phyloP scores from a whole-genome alignment of 2,113 vertebrate species.

The Triplophysa siluroides region DNA sequence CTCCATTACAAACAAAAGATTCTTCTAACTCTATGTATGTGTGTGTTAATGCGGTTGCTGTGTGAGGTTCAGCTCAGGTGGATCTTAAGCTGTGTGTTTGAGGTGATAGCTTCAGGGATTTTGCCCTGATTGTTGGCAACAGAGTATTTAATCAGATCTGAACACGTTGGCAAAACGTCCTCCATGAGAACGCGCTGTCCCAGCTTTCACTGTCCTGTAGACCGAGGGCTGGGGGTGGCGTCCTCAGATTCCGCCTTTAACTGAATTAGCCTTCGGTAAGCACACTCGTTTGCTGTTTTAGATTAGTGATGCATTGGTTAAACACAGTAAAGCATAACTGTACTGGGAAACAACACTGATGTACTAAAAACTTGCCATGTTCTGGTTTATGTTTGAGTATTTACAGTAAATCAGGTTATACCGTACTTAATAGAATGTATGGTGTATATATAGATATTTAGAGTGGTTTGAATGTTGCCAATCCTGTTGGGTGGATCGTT shows the following conservation, averaged over 20 bases:
- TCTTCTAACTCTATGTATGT: background rate
- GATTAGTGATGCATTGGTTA: constrained; percentile 7
- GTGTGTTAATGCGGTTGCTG: background rate
- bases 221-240: background rate
- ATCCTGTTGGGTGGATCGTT: background rate
- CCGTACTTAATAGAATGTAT: no score
- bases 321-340: background rate
- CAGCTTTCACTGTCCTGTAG: background rate
- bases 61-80: background rate
- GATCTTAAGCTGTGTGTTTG: background rate
- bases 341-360: background rate
- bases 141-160: constrained; percentile 8
- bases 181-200: background rate
- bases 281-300: background rate
- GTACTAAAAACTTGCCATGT: background rate
- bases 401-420: background rate
- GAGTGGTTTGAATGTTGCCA: background rate
- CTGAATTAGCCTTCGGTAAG: constrained; percentile 30
- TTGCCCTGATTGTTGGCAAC: constrained; percentile 3
- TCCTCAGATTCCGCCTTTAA: constrained; percentile 24
- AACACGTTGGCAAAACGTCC: background rate
- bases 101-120: background rate
- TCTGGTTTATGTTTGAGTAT: background rate
- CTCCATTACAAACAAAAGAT: constrained; percentile 9
- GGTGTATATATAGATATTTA: no score